phyloP scores from a whole-genome alignment of 2,888 invertebrate genomes.

The Macaria notata region DNA sequence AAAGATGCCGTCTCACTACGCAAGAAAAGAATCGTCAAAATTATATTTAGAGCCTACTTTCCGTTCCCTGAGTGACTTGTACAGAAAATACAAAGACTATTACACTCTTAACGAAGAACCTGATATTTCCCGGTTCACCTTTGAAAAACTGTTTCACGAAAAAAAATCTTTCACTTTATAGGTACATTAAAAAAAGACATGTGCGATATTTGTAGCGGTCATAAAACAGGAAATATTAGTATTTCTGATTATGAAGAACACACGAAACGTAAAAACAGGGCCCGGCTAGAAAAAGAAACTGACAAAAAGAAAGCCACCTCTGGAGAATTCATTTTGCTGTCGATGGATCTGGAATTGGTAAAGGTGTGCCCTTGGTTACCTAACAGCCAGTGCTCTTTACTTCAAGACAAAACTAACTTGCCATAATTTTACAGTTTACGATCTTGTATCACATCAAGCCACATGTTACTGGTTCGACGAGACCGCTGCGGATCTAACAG shows the following conservation, averaged over 20 bases:
- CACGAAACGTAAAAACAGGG: constrained; percentile 26
- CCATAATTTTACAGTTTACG: constrained; percentile 41
- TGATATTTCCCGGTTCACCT: constrained; percentile 20
- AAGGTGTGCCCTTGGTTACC: constrained; percentile 40
- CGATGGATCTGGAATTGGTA: constrained; percentile 39
- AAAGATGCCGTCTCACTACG: constrained; percentile 1
- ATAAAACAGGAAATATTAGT: constrained; percentile 31
- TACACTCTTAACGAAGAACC: constrained; percentile 25
- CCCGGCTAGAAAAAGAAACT: constrained; percentile 27
- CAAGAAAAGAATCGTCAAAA: constrained; percentile 22
- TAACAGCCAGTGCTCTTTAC: constrained; percentile 39
- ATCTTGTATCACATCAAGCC: constrained; percentile 30
- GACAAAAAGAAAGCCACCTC: constrained; percentile 33
- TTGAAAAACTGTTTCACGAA: constrained; percentile 32
- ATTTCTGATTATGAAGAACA: constrained; percentile 28
- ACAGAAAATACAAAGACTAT: constrained; percentile 26
- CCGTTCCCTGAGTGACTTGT: constrained; percentile 23
- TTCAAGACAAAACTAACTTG: constrained; percentile 43
- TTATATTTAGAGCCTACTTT: constrained; percentile 23
- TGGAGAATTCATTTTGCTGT: constrained; percentile 32
- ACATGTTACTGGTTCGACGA: constrained; percentile 41
- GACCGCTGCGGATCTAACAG: constrained; percentile 35
- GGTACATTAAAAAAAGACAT: constrained; percentile 30
- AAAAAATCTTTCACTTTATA: constrained; percentile 23
- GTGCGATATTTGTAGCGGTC: constrained; percentile 30